Evolutionary conservation across 2,888 invertebrate genomes (phyloP), one percentile per base, ranked within the genome.

Genomic region (Bombylius major): DNA sequence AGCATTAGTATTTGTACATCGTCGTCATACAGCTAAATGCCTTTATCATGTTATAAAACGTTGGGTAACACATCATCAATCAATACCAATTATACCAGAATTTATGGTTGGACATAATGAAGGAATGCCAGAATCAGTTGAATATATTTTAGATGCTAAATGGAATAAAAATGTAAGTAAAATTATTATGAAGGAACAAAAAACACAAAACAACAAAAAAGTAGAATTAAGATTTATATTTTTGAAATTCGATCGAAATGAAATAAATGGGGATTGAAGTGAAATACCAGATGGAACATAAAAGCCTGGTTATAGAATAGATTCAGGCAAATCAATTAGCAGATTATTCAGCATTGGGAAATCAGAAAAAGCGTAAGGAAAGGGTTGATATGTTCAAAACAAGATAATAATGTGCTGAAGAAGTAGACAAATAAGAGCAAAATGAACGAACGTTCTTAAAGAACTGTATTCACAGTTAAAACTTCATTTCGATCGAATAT

Each of bases 11-110:
- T 75, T 75, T 56, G 68, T 72, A 0, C 63, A 73, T 49, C 65
- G 73, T 1, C 68, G 90, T 51, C 84, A 86, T 62, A 85, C 87
- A 0, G 87, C 90, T 0, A 87, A 87, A 71, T 77, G 87, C 8
- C 65, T 94, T 1, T 87, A 79, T 66, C 83, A 86, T 59, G 67
- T 89, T 5, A 64, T 91, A 5, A 77, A 81, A 56, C 72, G 76
- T 1, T 78, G 79, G 1, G 74, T 71, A 11, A 63, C 76, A 32
- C 45, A 57, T 0, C 73, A 79, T 58, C 73, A 78, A 0, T 72
- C 78, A 12, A 82, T 81, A 60, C 72, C 73, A 0, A 80, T 84
- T 62, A 65, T 78, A 58, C 80, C 86, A 0, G 85, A 88, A 63
- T 92, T 84, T 66, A 76, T 90, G 53, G 81, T 89, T 1, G 91